Conservation (phyloP, 2,888 invertebrate species). For the Rhamnusium bicolor region DNA sequence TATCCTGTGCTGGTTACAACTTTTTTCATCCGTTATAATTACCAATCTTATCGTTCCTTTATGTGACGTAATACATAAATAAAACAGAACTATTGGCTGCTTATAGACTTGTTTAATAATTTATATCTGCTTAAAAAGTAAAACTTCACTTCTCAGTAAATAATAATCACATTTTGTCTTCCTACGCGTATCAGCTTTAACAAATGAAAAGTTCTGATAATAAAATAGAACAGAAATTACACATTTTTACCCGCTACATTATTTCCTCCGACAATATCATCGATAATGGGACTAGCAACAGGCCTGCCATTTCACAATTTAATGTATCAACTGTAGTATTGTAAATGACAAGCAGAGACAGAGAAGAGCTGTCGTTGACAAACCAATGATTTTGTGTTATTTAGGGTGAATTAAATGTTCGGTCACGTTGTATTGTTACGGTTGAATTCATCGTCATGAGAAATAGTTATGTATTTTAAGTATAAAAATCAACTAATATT, state of each 20-base stretch:
- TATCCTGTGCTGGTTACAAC: too few species aligned
- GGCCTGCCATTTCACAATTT: constrained; percentile 23
- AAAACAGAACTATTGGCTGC: too few species aligned
- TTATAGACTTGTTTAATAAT: too few species aligned
- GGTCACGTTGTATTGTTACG: neutral
- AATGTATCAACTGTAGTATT: constrained; percentile 25
- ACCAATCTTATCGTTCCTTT: too few species aligned
- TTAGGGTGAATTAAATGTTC: constrained; percentile 16
- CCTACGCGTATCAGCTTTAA: neutral
- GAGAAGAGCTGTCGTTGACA: constrained; percentile 18
- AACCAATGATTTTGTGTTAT: constrained; percentile 23
- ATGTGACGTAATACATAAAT: too few species aligned
- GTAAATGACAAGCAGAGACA: constrained; percentile 17
- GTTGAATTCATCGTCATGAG: too few species aligned
- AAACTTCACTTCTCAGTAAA: too few species aligned
- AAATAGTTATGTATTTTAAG: too few species aligned
- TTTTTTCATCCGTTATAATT: too few species aligned
- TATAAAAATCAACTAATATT: too few species aligned
- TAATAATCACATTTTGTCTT: neutral
- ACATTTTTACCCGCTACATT: neutral
- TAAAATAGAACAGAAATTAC: neutral
- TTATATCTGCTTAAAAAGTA: too few species aligned
- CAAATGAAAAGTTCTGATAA: neutral
- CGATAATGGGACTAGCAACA: constrained; percentile 42
- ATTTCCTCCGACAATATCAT: constrained; percentile 26